Percentiles rank a stretch among this genome's conserved stretches.
Conservation (phyloP, 2,888 invertebrate species). For the Drosophila atroscutellata region DNA sequence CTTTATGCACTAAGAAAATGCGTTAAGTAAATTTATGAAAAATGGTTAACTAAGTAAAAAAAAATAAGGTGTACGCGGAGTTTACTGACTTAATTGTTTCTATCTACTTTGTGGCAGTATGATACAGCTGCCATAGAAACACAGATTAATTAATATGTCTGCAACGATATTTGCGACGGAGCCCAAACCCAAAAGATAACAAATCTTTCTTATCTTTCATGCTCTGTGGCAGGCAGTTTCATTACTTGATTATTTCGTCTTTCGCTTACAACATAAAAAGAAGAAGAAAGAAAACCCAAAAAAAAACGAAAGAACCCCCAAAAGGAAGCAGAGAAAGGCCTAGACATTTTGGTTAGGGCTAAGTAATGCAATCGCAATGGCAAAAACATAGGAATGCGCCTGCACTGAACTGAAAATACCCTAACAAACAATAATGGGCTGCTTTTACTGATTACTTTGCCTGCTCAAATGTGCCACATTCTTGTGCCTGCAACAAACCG, state of each 20-base stretch:
- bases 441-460: background rate
- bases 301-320: constrained; percentile 30
- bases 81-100: background rate
- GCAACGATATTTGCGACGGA: background rate
- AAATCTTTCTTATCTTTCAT: constrained; percentile 14
- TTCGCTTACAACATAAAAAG: constrained; percentile 19
- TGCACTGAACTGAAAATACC: constrained; percentile 34
- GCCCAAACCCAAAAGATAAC: background rate
- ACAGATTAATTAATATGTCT: background rate
- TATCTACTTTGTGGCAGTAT: background rate
- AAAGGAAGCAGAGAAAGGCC: constrained; percentile 25
- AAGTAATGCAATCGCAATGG: constrained; percentile 48
- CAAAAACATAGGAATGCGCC: background rate
- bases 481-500: background rate
- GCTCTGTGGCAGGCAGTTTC: constrained; percentile 38
- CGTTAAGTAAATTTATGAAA: background rate
- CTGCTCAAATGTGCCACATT: background rate
- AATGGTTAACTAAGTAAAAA: background rate
- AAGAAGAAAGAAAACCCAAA: constrained; percentile 3
- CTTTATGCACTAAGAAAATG: background rate
- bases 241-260: constrained; percentile 62
- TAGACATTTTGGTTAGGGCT: constrained; percentile 15
- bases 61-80: background rate
- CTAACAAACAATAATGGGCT: constrained; percentile 16
- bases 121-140: background rate